Conservation (phyloP, 2,888 invertebrate species). For the Caenorhabditis sp. region DNA sequence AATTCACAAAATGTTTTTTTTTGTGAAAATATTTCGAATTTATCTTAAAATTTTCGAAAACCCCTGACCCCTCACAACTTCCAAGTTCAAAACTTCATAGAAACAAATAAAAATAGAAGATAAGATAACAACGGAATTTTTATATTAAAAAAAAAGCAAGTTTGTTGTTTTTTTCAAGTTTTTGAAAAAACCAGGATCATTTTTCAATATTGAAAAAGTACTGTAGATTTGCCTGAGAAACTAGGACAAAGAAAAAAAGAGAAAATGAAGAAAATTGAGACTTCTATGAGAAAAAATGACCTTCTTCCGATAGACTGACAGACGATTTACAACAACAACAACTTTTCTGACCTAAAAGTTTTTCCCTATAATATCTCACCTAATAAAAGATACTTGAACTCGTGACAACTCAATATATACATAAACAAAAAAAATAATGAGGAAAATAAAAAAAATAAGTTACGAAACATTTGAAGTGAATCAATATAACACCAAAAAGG, state of each 20-base stretch:
- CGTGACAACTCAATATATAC: background rate
- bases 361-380: too few relatives aligned
- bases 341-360: too few relatives aligned
- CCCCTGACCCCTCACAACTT: background rate
- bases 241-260: background rate
- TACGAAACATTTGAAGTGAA: background rate
- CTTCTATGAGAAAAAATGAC: background rate
- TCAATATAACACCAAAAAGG: constrained; percentile 9
- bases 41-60: too few relatives aligned
- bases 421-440: constrained; percentile 2
- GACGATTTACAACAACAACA: background rate
- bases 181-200: too few relatives aligned
- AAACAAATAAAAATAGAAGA: background rate
- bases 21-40: too few relatives aligned
- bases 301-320: background rate
- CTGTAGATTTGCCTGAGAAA: too few relatives aligned
- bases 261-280: background rate
- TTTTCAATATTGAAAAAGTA: too few relatives aligned
- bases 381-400: too few relatives aligned
- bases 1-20: too few relatives aligned
- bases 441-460: constrained; percentile 1
- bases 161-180: too few relatives aligned
- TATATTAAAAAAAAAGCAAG: too few relatives aligned
- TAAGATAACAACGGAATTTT: background rate
- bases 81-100: too few relatives aligned